Evolutionary conservation across 2,797 vertebrate genomes (phyloP).

Genomic region (Atherinosoma microstoma): DNA sequence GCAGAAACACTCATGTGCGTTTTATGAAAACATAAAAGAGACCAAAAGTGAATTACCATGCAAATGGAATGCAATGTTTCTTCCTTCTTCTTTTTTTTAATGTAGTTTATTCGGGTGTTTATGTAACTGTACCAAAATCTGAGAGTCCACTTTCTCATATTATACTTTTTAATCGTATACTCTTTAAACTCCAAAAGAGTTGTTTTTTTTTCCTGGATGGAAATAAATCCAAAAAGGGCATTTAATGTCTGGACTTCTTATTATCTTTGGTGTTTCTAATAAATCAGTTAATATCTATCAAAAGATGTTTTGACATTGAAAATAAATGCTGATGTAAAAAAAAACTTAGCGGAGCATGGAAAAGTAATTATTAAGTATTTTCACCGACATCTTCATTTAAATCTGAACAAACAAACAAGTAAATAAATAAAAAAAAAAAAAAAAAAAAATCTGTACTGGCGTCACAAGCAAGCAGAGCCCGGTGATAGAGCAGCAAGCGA

Average conservation of each 20-base stretch:
- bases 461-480: conserved; percentile 8
- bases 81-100: conserved; percentile 57
- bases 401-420: not conserved
- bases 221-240: conserved; percentile 4
- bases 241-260: conserved; percentile 14
- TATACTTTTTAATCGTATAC: no score
- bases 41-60: conserved; percentile 67
- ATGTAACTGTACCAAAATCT: conserved; percentile 51
- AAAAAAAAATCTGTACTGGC: not conserved
- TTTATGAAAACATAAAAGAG: conserved; percentile 57
- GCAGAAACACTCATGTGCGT: conserved; percentile 53
- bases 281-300: conserved; percentile 6
- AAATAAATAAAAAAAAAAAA: not conserved
- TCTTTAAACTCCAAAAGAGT: no score
- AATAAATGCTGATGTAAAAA: not conserved
- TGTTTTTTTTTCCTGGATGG: conserved; percentile 22
- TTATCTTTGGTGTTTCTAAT: not conserved
- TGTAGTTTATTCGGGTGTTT: conserved; percentile 52
- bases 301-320: not conserved
- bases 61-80: conserved; percentile 69
- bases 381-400: not conserved
- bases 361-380: not conserved
- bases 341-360: not conserved
- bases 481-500: conserved; percentile 1
- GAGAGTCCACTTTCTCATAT: conserved; percentile 49